A percentile compares a stretch with the other conserved stretches of the same genome.
These are phyloP conservation scores for Malaclemys terrapin DNA, from an alignment of 2,113 vertebrate genomes.

Conservation along the genomic window DNA sequence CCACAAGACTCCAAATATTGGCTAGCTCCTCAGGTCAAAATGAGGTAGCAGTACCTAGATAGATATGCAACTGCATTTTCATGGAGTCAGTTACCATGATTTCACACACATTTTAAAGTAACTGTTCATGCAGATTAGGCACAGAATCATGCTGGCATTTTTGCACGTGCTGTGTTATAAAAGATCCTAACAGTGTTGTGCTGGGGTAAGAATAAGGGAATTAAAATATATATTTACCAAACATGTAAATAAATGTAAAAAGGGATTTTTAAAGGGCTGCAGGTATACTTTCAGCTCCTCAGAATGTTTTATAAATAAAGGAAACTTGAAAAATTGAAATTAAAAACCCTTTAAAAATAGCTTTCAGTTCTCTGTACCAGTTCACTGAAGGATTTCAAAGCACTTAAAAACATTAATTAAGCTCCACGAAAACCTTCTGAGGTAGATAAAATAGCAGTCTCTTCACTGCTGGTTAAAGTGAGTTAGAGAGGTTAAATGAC, in stretches of 20 bases:
- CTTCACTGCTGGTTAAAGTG: conserved; percentile 22
- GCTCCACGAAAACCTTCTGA: conserved; percentile 23
- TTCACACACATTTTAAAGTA: neutral
- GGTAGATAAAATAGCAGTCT: neutral
- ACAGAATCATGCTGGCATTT: neutral
- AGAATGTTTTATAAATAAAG: neutral
- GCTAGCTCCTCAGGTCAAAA: neutral
- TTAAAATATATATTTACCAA: neutral
- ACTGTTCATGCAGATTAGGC: neutral
- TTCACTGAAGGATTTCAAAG: neutral
- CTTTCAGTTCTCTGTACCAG: neutral
- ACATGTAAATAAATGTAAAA: neutral
- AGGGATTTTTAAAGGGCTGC: neutral
- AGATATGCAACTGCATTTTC: neutral
- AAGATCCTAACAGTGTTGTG: neutral
- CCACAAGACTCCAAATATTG: neutral
- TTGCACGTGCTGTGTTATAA: neutral
- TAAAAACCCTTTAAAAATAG: neutral
- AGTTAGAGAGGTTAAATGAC: conserved; percentile 62
- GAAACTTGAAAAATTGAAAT: neutral
- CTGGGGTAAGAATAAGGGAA: neutral
- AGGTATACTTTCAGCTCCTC: neutral
- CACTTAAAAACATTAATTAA: neutral
- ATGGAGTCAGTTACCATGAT: neutral
- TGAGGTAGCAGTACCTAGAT: neutral